A percentile compares a stretch with the other conserved stretches of the same genome.
Conservation (phyloP, 2,113 vertebrate genomes). For the Grus americana region DNA sequence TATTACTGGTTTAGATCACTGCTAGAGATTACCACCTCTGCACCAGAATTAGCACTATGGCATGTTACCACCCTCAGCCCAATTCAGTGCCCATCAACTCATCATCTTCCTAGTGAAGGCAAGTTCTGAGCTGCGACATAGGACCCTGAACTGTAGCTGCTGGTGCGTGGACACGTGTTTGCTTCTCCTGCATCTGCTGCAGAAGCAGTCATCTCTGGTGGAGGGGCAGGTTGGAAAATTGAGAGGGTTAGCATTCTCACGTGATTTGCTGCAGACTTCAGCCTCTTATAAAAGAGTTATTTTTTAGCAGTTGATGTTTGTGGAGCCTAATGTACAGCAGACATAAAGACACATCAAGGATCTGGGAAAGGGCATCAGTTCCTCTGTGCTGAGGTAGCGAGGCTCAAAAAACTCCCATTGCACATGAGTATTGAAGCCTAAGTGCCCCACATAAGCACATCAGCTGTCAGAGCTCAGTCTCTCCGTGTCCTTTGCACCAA, state of each 20-base stretch:
- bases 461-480: background rate
- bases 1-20: background rate
- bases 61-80: background rate
- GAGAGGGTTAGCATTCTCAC: background rate
- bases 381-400: background rate
- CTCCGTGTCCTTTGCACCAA: background rate
- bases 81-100: background rate
- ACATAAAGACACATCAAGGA: background rate
- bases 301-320: background rate
- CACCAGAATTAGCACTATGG: background rate
- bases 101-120: background rate
- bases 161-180: background rate
- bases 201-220: background rate
- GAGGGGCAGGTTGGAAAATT: background rate
- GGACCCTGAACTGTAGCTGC: background rate
- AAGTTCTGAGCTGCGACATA: accelerated
- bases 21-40: background rate
- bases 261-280: background rate
- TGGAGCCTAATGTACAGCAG: background rate
- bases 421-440: background rate
- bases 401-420: background rate
- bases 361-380: background rate
- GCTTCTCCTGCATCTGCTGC: background rate
- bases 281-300: background rate
- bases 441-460: background rate